These are phyloP conservation scores for Nymphalis c-album DNA, from an alignment of 2,888 invertebrate genomes.

Conservation along the genomic window DNA sequence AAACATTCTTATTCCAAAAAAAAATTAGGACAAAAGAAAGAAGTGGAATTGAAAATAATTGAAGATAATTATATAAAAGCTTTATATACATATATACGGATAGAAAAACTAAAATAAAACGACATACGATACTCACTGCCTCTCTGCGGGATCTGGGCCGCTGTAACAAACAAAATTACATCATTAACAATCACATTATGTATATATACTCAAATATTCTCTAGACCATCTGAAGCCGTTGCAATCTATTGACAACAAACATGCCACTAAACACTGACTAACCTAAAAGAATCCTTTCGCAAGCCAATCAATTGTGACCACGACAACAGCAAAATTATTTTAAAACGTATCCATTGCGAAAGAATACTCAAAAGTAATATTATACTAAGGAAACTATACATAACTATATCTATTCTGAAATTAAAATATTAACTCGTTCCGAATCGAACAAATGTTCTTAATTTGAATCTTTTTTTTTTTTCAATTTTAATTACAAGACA, in stretches of 20 bases:
- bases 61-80: no score
- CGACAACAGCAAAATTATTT: background rate
- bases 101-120: background rate
- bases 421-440: conserved; percentile 23
- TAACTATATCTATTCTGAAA: conserved; percentile 35
- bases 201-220: conserved; percentile 2
- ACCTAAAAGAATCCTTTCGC: conserved; percentile 51
- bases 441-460: conserved; percentile 8
- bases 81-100: background rate
- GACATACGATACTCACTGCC: conserved; percentile 87
- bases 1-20: no score
- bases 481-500: conserved; percentile 8
- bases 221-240: conserved; percentile 42
- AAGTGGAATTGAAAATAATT: no score
- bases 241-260: conserved; percentile 71
- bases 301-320: conserved; percentile 35
- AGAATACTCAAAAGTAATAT: conserved; percentile 35
- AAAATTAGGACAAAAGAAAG: no score
- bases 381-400: conserved; percentile 31
- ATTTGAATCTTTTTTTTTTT: conserved; percentile 4
- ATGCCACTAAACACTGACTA: conserved; percentile 72
- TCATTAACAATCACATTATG: conserved; percentile 33
- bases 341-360: conserved; percentile 24
- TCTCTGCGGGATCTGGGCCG: conserved; percentile 94
- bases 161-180: conserved; percentile 84